Evolutionary conservation across 2,797 vertebrate genomes (phyloP), one percentile per base, ranked within the genome.

Genomic region (Lemur catta): DNA sequence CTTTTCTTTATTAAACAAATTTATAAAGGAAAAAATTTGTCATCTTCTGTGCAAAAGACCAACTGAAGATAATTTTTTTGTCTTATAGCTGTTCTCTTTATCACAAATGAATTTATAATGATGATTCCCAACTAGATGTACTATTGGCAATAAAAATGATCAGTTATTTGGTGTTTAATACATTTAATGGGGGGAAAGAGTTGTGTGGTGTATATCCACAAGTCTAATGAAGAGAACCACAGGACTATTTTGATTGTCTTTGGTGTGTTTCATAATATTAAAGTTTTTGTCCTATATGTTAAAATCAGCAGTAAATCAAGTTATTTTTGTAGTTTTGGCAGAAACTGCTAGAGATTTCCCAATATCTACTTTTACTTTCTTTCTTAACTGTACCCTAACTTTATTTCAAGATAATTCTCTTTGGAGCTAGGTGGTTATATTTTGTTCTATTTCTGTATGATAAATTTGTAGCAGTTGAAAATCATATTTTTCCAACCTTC

Each of bases 1-100:
- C 33, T 22, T 93, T 96, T 55, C 65, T 89, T 43, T 46, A 89
- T 80, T 61, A 89, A 92, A 81, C 33, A 81, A 91, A 84, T 50
- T 79, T 65, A 38, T 38, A 90, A 65, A 38, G 18, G 10, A 75
- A 80, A 46, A 89, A 81, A 55, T 84, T 8, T 41, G 17, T 10
- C 71, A 43, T 50, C 33, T 69, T 88, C 80, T 81, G 4, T 65
- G 20, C 48, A 78, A 76, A 24, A 75, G n/a, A 90, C 17, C 24
- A 93, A 46, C 17, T 67, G 57, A 75, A 96, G 17, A 90, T 17
- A 28, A 35, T 18, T 22, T 48, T n/a, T 52, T 33, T 35, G 26
- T 74, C 22, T 59, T 87, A 52, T 13, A 46, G 30, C 9, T 69
- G 4, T 59, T 55, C 4, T 87, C 35, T 92, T 94, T 20, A 46